phyloP scores from a whole-genome alignment of 2,113 vertebrate species.

The Anarrhichthys ocellatus region DNA sequence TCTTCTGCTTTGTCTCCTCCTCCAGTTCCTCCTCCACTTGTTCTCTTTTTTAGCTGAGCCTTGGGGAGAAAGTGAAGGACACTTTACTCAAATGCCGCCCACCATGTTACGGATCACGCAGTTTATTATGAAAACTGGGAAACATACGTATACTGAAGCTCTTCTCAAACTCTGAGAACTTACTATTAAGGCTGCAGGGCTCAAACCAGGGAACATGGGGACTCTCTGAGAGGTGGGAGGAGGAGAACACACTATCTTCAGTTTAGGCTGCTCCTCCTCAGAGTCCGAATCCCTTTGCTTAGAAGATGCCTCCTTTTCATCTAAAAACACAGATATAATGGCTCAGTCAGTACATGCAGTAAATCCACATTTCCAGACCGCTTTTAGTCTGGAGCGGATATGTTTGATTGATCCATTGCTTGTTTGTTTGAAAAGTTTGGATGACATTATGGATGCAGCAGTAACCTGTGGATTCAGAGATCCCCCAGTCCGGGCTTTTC shows the following conservation, averaged over 20 bases:
- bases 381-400: background rate
- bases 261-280: constrained; percentile 70
- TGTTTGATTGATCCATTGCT: background rate
- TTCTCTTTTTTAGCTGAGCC: constrained; percentile 88
- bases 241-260: constrained; percentile 28
- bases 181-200: constrained; percentile 87
- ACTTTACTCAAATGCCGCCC: background rate
- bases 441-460: background rate
- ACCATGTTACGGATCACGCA: background rate
- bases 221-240: constrained; percentile 80
- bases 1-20: constrained; percentile 48
- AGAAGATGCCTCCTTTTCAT: constrained; percentile 13
- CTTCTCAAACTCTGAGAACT: constrained; percentile 19
- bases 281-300: constrained; percentile 63
- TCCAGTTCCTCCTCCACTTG: constrained; percentile 71
- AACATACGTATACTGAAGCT: background rate
- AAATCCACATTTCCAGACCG: background rate
- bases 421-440: background rate
- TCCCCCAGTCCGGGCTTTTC: constrained; percentile 79
- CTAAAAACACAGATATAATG: constrained; percentile 36
- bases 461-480: constrained; percentile 88
- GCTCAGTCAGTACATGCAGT: constrained; percentile 4
- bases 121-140: background rate
- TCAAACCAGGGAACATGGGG: constrained; percentile 87
- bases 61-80: constrained; percentile 53